phyloP scores from a whole-genome alignment of 2,888 invertebrate species.

The Hypselothyrea guttata region DNA sequence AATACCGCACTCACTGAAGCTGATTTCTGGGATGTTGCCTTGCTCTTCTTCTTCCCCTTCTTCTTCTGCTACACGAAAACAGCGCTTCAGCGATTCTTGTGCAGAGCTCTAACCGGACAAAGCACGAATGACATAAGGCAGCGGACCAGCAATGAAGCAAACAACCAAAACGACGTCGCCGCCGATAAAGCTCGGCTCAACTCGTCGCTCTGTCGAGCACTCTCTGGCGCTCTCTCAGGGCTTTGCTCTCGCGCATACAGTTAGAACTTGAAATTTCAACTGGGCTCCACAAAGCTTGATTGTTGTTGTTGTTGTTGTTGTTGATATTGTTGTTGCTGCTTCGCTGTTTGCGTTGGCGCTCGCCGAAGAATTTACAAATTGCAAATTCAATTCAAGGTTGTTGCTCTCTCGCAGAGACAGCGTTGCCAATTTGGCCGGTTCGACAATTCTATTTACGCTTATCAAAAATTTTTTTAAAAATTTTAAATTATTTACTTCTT shows the following conservation, averaged over 20 bases:
- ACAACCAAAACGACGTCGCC: slow-evolving; percentile 24
- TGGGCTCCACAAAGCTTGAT: slow-evolving; percentile 37
- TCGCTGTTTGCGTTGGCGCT: slow-evolving; percentile 34
- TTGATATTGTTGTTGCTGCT: slow-evolving; percentile 10
- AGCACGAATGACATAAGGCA: slow-evolving; percentile 58
- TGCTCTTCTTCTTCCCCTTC: slow-evolving; percentile 14
- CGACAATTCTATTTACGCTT: no score
- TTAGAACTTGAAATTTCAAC: slow-evolving; percentile 71
- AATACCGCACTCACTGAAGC: slow-evolving; percentile 57
- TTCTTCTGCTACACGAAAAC: slow-evolving; percentile 24
- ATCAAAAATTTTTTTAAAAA: no score
- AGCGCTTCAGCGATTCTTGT: slow-evolving; percentile 34
- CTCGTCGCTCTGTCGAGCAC: slow-evolving; percentile 19
- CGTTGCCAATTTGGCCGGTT: no score
- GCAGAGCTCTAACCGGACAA: slow-evolving; percentile 47
- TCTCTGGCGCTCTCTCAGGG: slow-evolving; percentile 14
- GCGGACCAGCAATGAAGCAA: slow-evolving; percentile 41
- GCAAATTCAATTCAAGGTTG: slow-evolving; percentile 76
- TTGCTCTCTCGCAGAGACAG: slow-evolving; percentile 76
- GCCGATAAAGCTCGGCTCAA: slow-evolving; percentile 41
- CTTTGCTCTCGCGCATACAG: slow-evolving; percentile 43
- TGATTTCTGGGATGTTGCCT: slow-evolving; percentile 22
- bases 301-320: slow-evolving; percentile 11
- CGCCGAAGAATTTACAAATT: slow-evolving; percentile 66
- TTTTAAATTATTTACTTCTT: no score